Evolutionary conservation across 1,140 invertebrate genomes (phyloP).

Genomic region (Heliconius nattereri): DNA sequence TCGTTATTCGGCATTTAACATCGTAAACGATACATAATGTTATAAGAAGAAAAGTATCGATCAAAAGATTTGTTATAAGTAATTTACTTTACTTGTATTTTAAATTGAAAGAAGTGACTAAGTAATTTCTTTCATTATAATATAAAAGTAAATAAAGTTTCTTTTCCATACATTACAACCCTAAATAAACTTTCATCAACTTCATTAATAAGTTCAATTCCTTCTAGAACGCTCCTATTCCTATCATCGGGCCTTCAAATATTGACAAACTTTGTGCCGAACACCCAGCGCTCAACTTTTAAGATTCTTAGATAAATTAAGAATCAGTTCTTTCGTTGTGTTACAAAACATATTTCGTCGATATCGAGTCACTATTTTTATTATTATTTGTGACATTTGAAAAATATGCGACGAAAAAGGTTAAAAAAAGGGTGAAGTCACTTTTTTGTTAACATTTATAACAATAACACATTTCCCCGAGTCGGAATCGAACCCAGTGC

Average conservation of each 20-base stretch:
- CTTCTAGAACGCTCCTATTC: constrained; percentile 29
- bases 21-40: no score
- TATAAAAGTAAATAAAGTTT: not conserved
- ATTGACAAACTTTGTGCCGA: constrained; percentile 33
- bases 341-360: constrained; percentile 21
- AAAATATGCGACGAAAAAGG: no score
- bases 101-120: no score
- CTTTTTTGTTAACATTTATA: not conserved
- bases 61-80: no score
- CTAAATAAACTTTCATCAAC: constrained; percentile 30
- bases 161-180: not conserved
- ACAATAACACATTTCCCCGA: not conserved
- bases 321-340: constrained; percentile 33
- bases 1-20: no score
- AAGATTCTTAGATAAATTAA: constrained; percentile 49
- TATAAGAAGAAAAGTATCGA: no score
- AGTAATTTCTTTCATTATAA: not conserved
- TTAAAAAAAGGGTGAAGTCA: no score
- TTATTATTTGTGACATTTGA: not conserved
- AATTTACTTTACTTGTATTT: no score
- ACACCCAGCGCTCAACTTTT: constrained; percentile 29
- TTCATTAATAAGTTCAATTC: constrained; percentile 34
- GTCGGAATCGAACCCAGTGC: not conserved
- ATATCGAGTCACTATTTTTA: not conserved
- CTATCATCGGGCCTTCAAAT: constrained; percentile 34